Percentiles rank a stretch among this genome's conserved stretches.
These are phyloP conservation scores for Drosophila sproati DNA, from an alignment of 1,140 invertebrate species.

Conservation along the genomic window DNA sequence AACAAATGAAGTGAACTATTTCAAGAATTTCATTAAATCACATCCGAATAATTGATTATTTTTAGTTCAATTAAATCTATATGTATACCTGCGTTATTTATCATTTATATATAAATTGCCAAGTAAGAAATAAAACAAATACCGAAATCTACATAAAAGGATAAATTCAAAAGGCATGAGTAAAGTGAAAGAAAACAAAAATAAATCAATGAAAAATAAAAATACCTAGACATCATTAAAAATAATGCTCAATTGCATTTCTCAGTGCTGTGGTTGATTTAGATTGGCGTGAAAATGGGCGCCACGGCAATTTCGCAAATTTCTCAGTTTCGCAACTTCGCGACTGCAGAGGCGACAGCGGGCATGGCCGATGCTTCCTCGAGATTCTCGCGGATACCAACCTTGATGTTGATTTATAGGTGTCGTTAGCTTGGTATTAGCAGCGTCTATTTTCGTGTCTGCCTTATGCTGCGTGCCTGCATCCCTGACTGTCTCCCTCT, in stretches of 20 bases:
- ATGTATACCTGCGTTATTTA: constrained; percentile 2
- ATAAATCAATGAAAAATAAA: constrained; percentile 19
- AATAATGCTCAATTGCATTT: constrained; percentile 28
- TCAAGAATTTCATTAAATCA: constrained; percentile 62
- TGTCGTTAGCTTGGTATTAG: constrained; percentile 55
- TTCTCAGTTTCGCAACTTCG: constrained; percentile 61
- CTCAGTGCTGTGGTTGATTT: constrained; percentile 50
- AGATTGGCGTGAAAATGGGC: constrained; percentile 72
- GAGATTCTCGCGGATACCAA: constrained; percentile 72
- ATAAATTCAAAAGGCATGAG: constrained; percentile 64
- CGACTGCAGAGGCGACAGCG: constrained; percentile 12
- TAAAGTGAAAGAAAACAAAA: constrained; percentile 25
- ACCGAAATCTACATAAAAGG: constrained; percentile 68
- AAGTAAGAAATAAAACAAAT: constrained; percentile 28
- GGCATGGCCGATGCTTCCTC: constrained; percentile 62
- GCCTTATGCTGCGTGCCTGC: constrained; percentile 36
- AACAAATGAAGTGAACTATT: constrained; percentile 42
- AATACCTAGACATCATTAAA: constrained; percentile 15
- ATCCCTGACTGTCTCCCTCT: constrained; percentile 23
- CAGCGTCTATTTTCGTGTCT: constrained; percentile 66
- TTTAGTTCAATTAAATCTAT: constrained; percentile 46
- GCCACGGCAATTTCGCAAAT: constrained; percentile 46
- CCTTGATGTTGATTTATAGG: constrained; percentile 84
- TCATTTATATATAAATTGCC: constrained; percentile 38
- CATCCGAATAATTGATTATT: constrained; percentile 67